A percentile compares a stretch with the other conserved stretches of the same genome.
phyloP scores from a whole-genome alignment of 2,797 vertebrate species.

The Myripristis murdjan region DNA sequence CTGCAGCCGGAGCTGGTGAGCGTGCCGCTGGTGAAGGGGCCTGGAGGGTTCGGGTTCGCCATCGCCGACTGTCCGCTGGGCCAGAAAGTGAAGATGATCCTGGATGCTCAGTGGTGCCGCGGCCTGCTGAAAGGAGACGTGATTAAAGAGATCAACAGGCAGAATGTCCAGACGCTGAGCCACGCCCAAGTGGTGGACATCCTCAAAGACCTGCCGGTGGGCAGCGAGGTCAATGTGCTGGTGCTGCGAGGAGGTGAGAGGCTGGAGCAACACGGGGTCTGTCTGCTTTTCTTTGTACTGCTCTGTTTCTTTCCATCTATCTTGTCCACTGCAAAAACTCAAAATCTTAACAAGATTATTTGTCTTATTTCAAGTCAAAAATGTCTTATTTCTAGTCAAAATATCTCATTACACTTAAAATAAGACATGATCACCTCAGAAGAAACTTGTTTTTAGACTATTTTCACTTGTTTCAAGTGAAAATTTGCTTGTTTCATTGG shows the following conservation, averaged over 20 bases:
- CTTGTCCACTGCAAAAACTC: too few species aligned
- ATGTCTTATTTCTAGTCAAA: too few species aligned
- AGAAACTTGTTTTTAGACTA: too few species aligned
- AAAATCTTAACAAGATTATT: too few species aligned
- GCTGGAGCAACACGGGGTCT: background rate
- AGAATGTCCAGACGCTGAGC: conserved; percentile 94
- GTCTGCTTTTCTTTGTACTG: background rate
- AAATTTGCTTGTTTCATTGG: too few species aligned
- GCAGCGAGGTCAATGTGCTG: conserved; percentile 93
- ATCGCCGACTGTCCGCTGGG: conserved; percentile 97
- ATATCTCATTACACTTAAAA: too few species aligned
- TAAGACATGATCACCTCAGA: too few species aligned
- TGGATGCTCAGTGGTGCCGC: conserved; percentile 97
- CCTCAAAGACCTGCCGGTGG: conserved; percentile 95
- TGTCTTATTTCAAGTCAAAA: too few species aligned
- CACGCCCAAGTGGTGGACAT: conserved; percentile 98
- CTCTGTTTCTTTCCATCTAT: background rate
- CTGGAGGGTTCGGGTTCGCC: conserved; percentile 98
- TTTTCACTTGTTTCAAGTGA: too few species aligned
- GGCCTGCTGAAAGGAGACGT: conserved; percentile 97
- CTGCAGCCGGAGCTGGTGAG: conserved; percentile 94
- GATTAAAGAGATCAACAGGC: conserved; percentile 96
- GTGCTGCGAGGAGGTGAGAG: conserved; percentile 94
- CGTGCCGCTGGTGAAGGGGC: conserved; percentile 93
- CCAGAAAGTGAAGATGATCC: conserved; percentile 99